Evolutionary conservation across 2,888 invertebrate genomes (phyloP), one percentile per base, ranked within the genome.

Genomic region (Theodoxus fluviatilis): DNA sequence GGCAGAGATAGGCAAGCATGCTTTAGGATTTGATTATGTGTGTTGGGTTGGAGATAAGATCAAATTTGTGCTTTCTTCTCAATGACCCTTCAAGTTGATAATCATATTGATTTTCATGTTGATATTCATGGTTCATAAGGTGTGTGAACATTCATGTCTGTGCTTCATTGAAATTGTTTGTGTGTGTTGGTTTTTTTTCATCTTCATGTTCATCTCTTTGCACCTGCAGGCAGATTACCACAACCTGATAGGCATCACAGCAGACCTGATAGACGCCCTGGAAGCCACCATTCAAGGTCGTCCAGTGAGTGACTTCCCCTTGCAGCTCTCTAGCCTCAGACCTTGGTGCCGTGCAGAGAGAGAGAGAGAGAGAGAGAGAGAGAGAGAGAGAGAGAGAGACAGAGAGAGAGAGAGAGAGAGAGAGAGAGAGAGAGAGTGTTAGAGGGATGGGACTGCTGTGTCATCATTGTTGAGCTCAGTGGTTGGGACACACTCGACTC

Each of bases 221-320:
- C 1, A 31, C 15, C 57, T 84, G 4, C 78, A 90, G 90, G 88
- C 84, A 28, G 88, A 88, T 75, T 87, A 88, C 73, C 86, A 87
- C 87, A 86, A 86, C 73, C 75, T 88, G 38, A 87, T 88, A 70
- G 85, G 87, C 18, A 87, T 92, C n/a, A 89, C 91, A 2, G 89
- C 90, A 43, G 90, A 91, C 80, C 84, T 91, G 68, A 90, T 91
- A 0, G 87, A 88, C 71, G 90, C 91, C 9, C 82, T 91, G 64
- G 91, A 91, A 82, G 87, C 87, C 73, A 90, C 90, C 3, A 89
- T 90, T 1, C 87, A 88, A 79, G 91, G 91, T 37, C 86, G 89
- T 78, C 81, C 87, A 49, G 89, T 90, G 75, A 79, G 82, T 67
- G 3, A 55, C 15, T 40, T 35, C 22, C 22, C 3, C 57, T 18